Evolutionary conservation across 1,140 invertebrate genomes (phyloP), one percentile per base, ranked within the genome.

Genomic region (Eciton burchellii): DNA sequence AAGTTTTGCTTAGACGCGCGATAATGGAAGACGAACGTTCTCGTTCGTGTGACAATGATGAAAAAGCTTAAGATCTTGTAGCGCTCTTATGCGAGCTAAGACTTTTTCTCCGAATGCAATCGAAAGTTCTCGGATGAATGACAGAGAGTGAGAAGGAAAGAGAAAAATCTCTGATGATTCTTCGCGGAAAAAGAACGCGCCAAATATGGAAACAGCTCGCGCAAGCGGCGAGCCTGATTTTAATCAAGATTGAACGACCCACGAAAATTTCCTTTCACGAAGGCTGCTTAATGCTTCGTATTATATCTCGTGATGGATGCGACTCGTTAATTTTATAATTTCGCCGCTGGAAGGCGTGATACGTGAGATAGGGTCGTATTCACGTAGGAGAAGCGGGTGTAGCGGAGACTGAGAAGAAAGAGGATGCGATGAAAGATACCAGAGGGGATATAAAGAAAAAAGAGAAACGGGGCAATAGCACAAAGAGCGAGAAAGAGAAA

Each of bases 271-370:
- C 19, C 70, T 81, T 88, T 86, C 79, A 29, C 70, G 43, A 49
- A 73, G 45, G 26, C 79, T 62, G 72, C 71, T 90, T 87, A 88
- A 90, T 89, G 77, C 59, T 35, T 45, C 76, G 81, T 83, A 88
- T 88, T 90, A 88, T 87, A 72, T 52, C 57, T 5, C 62, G 76
- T 90, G 88, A 91, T 90, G 84, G 90, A 92, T 92, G 88, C 70
- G 60, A 66, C 86, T 89, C 91, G 86, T 92, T 92, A 91, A 91
- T 92, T 91, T 90, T 88, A 90, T 89, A 90, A 90, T 92, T 91
- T 90, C 77, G 45, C 73, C 70, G 52, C 52, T 74, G 73, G 63
- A 41, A n/a, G 14, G 21, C 4, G 24, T 62, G 82, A 52, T 65
- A 84, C 52, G 73, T 26, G 57, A 45, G 71, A 41, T 35, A 59